Conservation (phyloP, 2,113 vertebrate species). For the Riparia riparia region DNA sequence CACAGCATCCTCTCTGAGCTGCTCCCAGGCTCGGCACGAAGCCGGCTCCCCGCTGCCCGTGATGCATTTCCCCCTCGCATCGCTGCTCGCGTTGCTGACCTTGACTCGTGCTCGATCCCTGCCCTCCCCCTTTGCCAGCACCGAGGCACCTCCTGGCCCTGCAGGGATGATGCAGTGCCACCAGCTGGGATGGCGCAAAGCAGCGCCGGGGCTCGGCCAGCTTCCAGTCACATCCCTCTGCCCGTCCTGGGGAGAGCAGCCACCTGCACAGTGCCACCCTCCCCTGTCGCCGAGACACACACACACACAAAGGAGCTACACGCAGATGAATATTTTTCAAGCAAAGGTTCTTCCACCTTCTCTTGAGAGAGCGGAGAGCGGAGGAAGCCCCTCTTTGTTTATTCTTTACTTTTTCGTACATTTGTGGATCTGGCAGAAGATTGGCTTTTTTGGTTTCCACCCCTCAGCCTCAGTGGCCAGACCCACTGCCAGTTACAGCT, state of each 20-base stretch:
- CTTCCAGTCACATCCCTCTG: constrained; percentile 16
- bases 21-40: accelerated
- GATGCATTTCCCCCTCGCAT: background rate
- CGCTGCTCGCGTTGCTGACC: background rate
- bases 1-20: background rate
- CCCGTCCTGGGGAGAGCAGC: background rate
- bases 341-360: too few species aligned
- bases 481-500: too few species aligned
- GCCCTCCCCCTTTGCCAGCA: background rate
- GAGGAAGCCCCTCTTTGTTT: too few species aligned
- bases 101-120: constrained; percentile 4
- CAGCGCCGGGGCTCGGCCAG: background rate
- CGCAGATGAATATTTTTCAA: too few species aligned
- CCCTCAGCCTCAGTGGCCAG: too few species aligned
- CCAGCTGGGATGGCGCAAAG: constrained; percentile 21
- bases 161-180: constrained; percentile 4
- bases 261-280: background rate
- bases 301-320: too few species aligned
- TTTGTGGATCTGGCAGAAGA: too few species aligned
- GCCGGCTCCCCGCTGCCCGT: accelerated
- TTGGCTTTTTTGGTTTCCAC: too few species aligned
- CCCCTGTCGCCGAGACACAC: too few species aligned
- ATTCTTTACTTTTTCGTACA: too few species aligned
- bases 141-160: background rate
- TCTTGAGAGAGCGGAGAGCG: too few species aligned